Evolutionary conservation across 2,888 invertebrate species (phyloP), one percentile per base, ranked within the genome.

Genomic region (Pristionchus japonicus): DNA sequence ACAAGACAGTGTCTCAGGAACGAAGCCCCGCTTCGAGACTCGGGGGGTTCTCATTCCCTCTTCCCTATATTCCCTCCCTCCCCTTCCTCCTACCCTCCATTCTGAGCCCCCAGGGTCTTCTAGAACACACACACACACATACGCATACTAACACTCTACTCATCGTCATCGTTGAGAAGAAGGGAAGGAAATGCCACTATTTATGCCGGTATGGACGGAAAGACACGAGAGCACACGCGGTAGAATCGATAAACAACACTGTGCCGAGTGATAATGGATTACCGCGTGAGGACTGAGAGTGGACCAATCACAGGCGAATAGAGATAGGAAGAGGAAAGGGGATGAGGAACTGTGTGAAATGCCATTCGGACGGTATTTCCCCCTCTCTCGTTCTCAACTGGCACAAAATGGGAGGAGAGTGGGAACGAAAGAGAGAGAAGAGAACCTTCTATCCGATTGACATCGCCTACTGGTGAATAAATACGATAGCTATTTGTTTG

Each of bases 71-170:
- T 77, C 74, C 27, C 37, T 74, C 11, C 77, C n/a, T 17, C 23
- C 31, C 47, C 27, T 40, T 47, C 80, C 49, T 49, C 17, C 77
- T 47, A 80, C 43, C 80, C 77, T n/a, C 49, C 34, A 37, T 70
- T 37, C 70, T 37, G 70, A 70, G 70, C 70, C 70, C 70, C 70
- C 70, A 70, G 70, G 70, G 70, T 70, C 70, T 70, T 70, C 70
- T 31, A 70, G 70, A 70, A 70, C 70, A 70, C 70, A 70, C 70
- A 67, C 15, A 70, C 37, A 67, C 70, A 70, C 37, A 67, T 31
- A 67, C 64, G 15, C 64, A 67, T 34, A 43, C 43, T 43, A 6
- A 11, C n/a, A 37, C 70, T 70, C n/a, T 9, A 34, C 70, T 70
- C 70, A 70, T 70, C 70, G 3, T 34, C 37, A 70, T 34, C 70